Conservation (phyloP, 2,797 vertebrate genomes). For the Pitangus sulphuratus region DNA sequence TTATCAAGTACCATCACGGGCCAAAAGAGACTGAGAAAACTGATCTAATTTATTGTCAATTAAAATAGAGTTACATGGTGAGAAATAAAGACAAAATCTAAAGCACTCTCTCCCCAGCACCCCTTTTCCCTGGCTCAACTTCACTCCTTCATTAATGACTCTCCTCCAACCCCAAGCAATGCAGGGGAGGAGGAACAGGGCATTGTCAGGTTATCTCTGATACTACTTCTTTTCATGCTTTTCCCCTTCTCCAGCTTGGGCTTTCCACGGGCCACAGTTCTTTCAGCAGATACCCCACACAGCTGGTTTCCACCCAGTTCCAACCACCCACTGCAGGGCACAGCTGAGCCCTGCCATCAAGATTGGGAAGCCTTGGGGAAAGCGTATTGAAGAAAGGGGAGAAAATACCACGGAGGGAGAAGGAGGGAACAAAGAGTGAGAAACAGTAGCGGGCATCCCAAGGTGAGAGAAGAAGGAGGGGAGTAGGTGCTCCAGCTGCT, state of each 20-base stretch:
- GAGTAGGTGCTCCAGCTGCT: not conserved
- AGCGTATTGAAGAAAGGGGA: not conserved
- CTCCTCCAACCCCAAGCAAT: not conserved
- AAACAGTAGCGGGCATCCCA: rapidly evolving
- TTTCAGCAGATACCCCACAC: not conserved
- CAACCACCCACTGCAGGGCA: not conserved
- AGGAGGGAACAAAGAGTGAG: not conserved
- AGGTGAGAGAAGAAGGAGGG: not conserved
- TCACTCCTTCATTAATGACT: not conserved
- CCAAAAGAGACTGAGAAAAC: not conserved
- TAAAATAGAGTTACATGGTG: not conserved
- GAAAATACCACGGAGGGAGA: not conserved
- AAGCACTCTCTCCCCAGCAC: rapidly evolving
- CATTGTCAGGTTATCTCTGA: not conserved
- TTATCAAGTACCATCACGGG: not conserved
- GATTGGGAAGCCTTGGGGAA: not conserved
- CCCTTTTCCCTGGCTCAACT: not conserved
- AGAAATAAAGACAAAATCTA: not conserved
- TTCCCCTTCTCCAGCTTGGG: rapidly evolving
- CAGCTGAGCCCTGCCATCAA: not conserved
- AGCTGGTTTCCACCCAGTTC: not conserved
- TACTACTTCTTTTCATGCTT: not conserved
- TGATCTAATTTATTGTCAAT: not conserved
- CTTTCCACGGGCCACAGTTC: not conserved
- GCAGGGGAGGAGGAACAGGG: rapidly evolving